Evolutionary conservation across 1,140 invertebrate species (phyloP), one percentile per base, ranked within the genome.

Genomic region (Leptinotarsa lineolata): DNA sequence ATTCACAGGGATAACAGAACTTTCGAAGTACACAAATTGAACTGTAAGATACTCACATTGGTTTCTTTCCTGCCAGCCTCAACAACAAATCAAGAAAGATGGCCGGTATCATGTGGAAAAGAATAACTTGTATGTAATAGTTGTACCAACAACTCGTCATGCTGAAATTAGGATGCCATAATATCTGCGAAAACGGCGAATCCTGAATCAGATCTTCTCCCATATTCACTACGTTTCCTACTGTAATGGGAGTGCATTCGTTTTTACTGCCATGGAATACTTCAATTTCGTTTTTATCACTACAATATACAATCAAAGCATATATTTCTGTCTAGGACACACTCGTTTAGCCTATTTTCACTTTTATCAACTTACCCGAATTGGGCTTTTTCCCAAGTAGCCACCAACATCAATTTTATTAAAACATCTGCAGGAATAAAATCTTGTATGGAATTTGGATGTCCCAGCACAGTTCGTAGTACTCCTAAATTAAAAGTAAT

Each of bases 361-460:
- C 87, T 67, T 85, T 82, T 1, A 39, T 39, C 30, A 39, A 3
- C 30, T 39, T 39, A 39, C 30, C 30, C 8, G 8, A 39, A 39
- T 39, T 39, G 30, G 30, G 30, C 30, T 39, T 39, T 39, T 39
- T 11, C 1, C 30, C 30, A 11, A 39, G 91, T 88, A 1, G 90
- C 87, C 2, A 89, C 88, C 44, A 97, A 90, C 79, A 96, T 89
- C 1, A 89, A 86, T 79, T 95, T 96, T 16, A 94, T 91, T 0
- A 91, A 91, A 3, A 94, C 80, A 83, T 98, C 96, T 0, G 95
- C 95, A 0, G 96, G 95, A 18, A 97, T 89, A 66, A 93, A 91
- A 83, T 98, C 96, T 0, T 90, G 87, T 21, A 86, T 85, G 16
- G 89, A 82, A 2, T 90, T 81, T 2, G 88, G 82, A 76, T 92